A percentile compares a stretch with the other conserved stretches of the same genome.
These are phyloP conservation scores for Spisula subtruncata DNA, from an alignment of 2,888 invertebrate genomes.

Conservation along the genomic window DNA sequence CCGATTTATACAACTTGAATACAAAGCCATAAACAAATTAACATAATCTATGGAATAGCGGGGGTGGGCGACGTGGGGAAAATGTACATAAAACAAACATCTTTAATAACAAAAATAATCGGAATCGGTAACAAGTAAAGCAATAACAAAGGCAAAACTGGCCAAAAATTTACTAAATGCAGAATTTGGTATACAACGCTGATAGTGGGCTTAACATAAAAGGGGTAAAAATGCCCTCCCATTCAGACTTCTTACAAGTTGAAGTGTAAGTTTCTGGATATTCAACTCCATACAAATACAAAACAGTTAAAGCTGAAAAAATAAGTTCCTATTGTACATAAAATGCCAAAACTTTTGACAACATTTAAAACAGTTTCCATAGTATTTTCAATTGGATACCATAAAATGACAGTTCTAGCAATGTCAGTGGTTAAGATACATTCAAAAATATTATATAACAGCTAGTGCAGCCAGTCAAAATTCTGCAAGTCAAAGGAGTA, in stretches of 20 bases:
- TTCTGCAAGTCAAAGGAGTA: no score
- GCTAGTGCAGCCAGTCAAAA: no score
- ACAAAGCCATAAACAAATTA: background rate
- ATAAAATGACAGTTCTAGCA: no score
- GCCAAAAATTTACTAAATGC: slow-evolving; percentile 18
- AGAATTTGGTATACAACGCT: slow-evolving; percentile 11
- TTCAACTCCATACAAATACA: background rate
- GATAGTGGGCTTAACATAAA: background rate
- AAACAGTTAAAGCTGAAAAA: background rate
- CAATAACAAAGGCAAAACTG: slow-evolving; percentile 26
- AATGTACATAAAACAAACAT: background rate
- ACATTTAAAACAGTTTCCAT: no score
- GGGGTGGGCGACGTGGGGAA: no score
- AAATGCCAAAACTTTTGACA: background rate
- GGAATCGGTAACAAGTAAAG: background rate
- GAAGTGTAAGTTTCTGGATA: background rate
- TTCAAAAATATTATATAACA: background rate
- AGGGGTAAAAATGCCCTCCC: background rate
- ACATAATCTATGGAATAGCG: background rate
- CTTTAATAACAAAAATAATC: background rate
- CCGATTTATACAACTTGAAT: background rate
- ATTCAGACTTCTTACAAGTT: background rate
- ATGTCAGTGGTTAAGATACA: background rate
- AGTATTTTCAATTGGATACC: no score
- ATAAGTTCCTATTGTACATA: background rate